A percentile compares a stretch with the other conserved stretches of the same genome.
Conservation (phyloP, 2,797 vertebrate species). For the Avahi laniger region DNA sequence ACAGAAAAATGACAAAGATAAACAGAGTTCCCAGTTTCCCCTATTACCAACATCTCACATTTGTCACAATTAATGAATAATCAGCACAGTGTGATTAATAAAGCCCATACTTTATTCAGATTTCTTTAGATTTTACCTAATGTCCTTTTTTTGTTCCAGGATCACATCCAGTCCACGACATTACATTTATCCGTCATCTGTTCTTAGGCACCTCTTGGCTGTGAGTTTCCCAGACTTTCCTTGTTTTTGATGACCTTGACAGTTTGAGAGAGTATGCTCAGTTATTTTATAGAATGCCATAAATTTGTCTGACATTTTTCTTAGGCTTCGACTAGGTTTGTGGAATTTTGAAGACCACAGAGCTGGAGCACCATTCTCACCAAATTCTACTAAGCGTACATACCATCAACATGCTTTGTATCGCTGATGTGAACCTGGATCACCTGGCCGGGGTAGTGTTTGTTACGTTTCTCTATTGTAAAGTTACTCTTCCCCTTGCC, state of each 20-base stretch:
- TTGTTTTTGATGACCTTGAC: not conserved
- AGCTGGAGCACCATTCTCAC: not conserved
- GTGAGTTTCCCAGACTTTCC: not conserved
- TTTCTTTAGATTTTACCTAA: not conserved
- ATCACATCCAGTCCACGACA: not conserved
- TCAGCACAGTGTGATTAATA: not conserved
- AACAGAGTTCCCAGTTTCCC: not conserved
- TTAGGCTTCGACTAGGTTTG: not conserved
- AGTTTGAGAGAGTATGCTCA: not conserved
- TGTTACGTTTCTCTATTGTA: fast-evolving
- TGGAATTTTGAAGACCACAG: not conserved
- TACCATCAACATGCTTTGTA: not conserved
- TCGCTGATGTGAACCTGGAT: not conserved
- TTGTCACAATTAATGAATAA: not conserved
- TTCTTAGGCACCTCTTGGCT: not conserved
- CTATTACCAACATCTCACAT: not conserved
- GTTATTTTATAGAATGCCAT: not conserved
- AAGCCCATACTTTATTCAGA: not conserved
- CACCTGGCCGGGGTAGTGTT: not conserved
- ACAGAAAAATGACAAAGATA: not conserved
- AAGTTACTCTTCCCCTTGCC: not conserved
- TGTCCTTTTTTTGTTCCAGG: not conserved
- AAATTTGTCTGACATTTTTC: not conserved
- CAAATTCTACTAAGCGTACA: not conserved
- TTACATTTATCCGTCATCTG: not conserved